Conservation (phyloP, 2,113 vertebrate species). For the Panurus biarmicus region DNA sequence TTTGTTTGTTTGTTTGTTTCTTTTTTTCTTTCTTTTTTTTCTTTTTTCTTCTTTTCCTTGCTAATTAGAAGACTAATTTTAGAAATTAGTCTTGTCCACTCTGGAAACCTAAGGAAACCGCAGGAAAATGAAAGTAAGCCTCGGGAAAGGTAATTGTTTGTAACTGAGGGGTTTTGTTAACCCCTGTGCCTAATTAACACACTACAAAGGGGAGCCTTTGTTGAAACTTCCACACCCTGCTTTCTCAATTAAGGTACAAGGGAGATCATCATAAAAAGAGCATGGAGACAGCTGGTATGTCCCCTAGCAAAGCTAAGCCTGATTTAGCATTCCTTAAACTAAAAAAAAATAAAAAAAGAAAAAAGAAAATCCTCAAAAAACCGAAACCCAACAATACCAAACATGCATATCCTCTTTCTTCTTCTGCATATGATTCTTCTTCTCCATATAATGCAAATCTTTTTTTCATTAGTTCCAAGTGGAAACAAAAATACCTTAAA, state of each 20-base stretch:
- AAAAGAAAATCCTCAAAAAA: not conserved
- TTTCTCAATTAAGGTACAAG: slow-evolving; percentile 47
- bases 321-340: not conserved
- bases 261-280: not conserved
- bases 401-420: not conserved
- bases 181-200: slow-evolving; percentile 48
- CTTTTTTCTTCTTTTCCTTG: not conserved
- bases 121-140: slow-evolving; percentile 32
- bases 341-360: not conserved
- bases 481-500: not conserved
- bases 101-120: not conserved
- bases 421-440: not conserved
- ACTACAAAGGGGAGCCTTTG: slow-evolving; percentile 39
- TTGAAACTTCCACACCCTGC: slow-evolving; percentile 35
- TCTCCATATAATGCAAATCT: not conserved
- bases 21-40: not conserved
- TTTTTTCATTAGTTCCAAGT: not conserved
- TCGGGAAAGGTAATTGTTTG: slow-evolving; percentile 37
- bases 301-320: slow-evolving; percentile 15
- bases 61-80: slow-evolving; percentile 33
- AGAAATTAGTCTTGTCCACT: slow-evolving; percentile 42
- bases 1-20: not conserved
- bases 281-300: not conserved
- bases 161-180: slow-evolving; percentile 43
- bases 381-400: not conserved